Conservation (phyloP, 2,888 invertebrate genomes). For the Diogma glabrata region DNA sequence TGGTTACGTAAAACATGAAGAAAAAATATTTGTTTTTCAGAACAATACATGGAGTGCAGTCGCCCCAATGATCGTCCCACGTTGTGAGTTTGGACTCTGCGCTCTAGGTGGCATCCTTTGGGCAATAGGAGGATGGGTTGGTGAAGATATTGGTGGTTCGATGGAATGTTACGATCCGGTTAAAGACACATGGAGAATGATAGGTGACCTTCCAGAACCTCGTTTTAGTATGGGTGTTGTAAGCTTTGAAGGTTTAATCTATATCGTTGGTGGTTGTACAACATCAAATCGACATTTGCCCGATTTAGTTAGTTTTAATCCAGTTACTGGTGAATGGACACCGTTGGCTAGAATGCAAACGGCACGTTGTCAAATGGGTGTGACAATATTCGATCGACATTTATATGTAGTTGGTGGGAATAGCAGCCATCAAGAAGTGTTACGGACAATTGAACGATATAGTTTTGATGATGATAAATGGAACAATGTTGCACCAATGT, state of each 20-base stretch:
- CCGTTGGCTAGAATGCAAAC: slow-evolving; percentile 64
- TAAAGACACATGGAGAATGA: slow-evolving; percentile 62
- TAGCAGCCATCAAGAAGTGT: slow-evolving; percentile 65
- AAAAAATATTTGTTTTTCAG: no score
- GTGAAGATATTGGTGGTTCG: slow-evolving; percentile 77
- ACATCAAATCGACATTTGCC: slow-evolving; percentile 66
- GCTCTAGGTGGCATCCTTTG: slow-evolving; percentile 71
- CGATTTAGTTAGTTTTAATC: slow-evolving; percentile 69
- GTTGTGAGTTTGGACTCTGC: slow-evolving; percentile 84
- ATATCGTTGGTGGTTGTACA: slow-evolving; percentile 84
- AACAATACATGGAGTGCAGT: slow-evolving; percentile 48
- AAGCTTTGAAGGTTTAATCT: slow-evolving; percentile 50
- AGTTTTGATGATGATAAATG: slow-evolving; percentile 47
- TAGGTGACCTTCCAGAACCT: slow-evolving; percentile 70
- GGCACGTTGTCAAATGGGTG: slow-evolving; percentile 79
- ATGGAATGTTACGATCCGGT: slow-evolving; percentile 81
- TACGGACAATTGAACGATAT: slow-evolving; percentile 65
- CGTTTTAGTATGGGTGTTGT: slow-evolving; percentile 88
- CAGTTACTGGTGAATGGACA: slow-evolving; percentile 69
- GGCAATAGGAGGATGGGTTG: slow-evolving; percentile 90
- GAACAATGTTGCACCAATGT: slow-evolving; percentile 63
- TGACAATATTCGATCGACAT: slow-evolving; percentile 69
- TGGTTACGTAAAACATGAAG: no score
- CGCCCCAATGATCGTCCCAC: slow-evolving; percentile 65
- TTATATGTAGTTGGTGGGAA: slow-evolving; percentile 85